These are phyloP conservation scores for Tuberolachnus salignus DNA, from an alignment of 2,888 invertebrate genomes.

Conservation along the genomic window DNA sequence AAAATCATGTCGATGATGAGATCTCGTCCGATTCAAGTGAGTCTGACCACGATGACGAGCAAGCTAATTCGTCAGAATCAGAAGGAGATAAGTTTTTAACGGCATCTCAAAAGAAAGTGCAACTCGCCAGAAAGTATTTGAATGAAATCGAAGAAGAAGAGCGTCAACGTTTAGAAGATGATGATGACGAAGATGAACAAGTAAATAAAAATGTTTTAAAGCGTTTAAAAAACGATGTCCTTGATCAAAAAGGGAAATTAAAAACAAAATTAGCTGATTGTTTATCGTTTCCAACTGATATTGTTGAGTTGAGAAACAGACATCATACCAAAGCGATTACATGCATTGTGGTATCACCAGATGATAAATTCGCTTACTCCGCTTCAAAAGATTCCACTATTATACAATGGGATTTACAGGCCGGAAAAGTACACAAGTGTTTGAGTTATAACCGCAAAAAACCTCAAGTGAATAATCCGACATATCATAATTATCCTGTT, in stretches of 20 bases:
- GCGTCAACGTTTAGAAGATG: slow-evolving; percentile 69
- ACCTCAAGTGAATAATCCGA: slow-evolving; percentile 1
- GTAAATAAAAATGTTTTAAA: slow-evolving; percentile 72
- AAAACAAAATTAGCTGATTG: slow-evolving; percentile 75
- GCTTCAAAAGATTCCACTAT: slow-evolving; percentile 88
- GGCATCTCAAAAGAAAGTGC: slow-evolving; percentile 86
- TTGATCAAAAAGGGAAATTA: slow-evolving; percentile 84
- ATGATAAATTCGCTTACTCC: slow-evolving; percentile 75
- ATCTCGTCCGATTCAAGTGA: slow-evolving; percentile 40
- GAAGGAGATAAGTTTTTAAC: slow-evolving; percentile 69
- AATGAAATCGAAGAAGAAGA: slow-evolving; percentile 85
- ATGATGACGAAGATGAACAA: slow-evolving; percentile 63
- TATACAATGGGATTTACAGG: slow-evolving; percentile 78
- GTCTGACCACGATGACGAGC: slow-evolving; percentile 6
- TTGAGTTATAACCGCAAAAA: slow-evolving; percentile 59
- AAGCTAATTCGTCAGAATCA: slow-evolving; percentile 48
- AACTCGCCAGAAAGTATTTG: slow-evolving; percentile 88
- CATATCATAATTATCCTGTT: slow-evolving; percentile 58
- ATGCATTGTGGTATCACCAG: slow-evolving; percentile 77
- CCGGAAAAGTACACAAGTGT: slow-evolving; percentile 59
- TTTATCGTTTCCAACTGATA: slow-evolving; percentile 62
- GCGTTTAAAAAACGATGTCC: slow-evolving; percentile 80
- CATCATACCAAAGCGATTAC: slow-evolving; percentile 82
- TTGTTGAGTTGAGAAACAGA: slow-evolving; percentile 69
- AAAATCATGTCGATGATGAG: slow-evolving; percentile 42